Conservation (phyloP, 2,113 vertebrate genomes). For the Centropristis striata region DNA sequence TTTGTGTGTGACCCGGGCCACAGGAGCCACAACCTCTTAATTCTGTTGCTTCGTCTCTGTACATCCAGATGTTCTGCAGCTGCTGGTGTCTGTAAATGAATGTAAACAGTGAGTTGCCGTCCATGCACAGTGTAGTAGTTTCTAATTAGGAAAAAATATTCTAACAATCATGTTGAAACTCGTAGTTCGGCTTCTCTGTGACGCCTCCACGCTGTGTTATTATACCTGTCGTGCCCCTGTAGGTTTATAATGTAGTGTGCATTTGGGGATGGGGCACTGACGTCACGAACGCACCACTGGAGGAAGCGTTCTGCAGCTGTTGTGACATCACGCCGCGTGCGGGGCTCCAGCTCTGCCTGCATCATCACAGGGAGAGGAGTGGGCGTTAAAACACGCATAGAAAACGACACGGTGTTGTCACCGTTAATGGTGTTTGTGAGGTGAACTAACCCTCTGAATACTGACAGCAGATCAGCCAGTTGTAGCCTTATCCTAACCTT, state of each 20-base stretch:
- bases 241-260: neutral
- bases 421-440: neutral
- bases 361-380: slow-evolving; percentile 24
- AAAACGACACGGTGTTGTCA: no score
- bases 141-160: neutral
- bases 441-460: neutral
- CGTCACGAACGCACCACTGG: slow-evolving; percentile 72
- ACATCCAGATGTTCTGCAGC: slow-evolving; percentile 40
- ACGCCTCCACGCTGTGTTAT: no score
- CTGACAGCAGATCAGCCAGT: neutral
- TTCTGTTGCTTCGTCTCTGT: neutral
- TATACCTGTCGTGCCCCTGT: neutral
- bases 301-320: slow-evolving; percentile 60
- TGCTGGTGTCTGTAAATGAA: neutral
- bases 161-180: no score
- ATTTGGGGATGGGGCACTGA: slow-evolving; percentile 39
- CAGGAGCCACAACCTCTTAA: neutral
- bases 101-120: neutral
- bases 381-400: slow-evolving; percentile 5
- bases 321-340: slow-evolving; percentile 69
- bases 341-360: slow-evolving; percentile 19
- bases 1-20: slow-evolving; percentile 17
- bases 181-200: no score
- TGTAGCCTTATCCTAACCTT: neutral
- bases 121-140: neutral